These are phyloP conservation scores for Oryzias javanicus DNA, from an alignment of 2,113 vertebrate genomes.

Conservation along the genomic window DNA sequence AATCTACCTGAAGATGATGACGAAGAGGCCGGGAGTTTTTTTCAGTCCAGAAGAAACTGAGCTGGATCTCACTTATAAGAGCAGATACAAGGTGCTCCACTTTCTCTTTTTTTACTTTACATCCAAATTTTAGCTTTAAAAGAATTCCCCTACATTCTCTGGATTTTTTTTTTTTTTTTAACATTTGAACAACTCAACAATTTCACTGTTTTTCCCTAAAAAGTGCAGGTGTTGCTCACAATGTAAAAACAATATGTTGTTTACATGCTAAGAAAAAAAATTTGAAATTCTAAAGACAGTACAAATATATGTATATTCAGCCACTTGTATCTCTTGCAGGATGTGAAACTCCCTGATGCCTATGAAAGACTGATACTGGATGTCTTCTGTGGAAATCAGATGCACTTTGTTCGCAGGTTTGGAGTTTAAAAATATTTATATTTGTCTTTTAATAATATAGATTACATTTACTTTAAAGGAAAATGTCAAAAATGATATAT, in stretches of 20 bases:
- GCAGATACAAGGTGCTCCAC: conserved; percentile 82
- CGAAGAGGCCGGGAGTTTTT: conserved; percentile 85
- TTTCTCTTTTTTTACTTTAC: background rate
- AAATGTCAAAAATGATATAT: background rate
- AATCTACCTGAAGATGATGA: conserved; percentile 90
- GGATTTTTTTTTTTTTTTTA: too few species aligned
- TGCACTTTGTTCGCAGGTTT: conserved; percentile 91
- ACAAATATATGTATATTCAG: background rate
- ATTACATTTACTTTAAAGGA: background rate
- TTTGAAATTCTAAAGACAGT: too few species aligned
- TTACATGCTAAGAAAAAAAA: too few species aligned
- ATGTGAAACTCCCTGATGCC: conserved; percentile 86
- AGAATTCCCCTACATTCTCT: background rate
- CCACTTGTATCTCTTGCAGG: conserved; percentile 58
- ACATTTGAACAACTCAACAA: background rate
- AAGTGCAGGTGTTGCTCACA: too few species aligned
- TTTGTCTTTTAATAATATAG: background rate
- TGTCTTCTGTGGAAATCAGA: conserved; percentile 89
- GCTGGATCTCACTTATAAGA: conserved; percentile 88
- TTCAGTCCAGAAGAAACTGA: conserved; percentile 88
- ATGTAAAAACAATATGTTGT: too few species aligned
- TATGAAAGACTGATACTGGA: conserved; percentile 88
- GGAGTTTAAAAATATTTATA: background rate
- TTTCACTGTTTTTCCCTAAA: background rate
- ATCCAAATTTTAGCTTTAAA: background rate